Evolutionary conservation across 2,797 vertebrate genomes (phyloP).

Genomic region (Huso huso): DNA sequence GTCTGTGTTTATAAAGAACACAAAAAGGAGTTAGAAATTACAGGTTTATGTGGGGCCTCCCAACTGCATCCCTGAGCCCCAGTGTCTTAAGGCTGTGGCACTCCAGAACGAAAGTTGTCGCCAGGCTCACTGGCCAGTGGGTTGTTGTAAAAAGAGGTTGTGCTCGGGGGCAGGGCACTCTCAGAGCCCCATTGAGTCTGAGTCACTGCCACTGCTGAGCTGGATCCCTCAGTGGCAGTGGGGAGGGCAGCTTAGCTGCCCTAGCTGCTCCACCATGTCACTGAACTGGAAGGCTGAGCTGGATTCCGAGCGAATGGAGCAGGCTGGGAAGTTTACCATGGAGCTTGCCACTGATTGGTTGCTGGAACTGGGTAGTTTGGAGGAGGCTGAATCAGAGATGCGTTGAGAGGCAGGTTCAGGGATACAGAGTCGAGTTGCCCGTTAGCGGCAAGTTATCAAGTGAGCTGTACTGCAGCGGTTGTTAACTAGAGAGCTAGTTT

Average conservation of each 20-base stretch:
- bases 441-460: conserved; percentile 70
- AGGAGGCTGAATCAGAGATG: conserved; percentile 45
- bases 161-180: conserved; percentile 66
- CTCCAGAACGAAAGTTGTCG: conserved; percentile 61
- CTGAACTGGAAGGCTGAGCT: conserved; percentile 88
- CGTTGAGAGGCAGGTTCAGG: conserved; percentile 45
- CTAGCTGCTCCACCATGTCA: conserved; percentile 89
- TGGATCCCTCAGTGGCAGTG: conserved; percentile 81
- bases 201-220: conserved; percentile 69
- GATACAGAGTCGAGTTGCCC: conserved; percentile 57
- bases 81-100: conserved; percentile 62
- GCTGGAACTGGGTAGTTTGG: conserved; percentile 66
- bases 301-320: conserved; percentile 81
- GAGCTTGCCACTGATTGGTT: conserved; percentile 88
- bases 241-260: conserved; percentile 87
- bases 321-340: conserved; percentile 93
- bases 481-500: conserved; percentile 81
- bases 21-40: conserved; percentile 29
- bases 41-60: conserved; percentile 46
- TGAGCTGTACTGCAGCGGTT: conserved; percentile 83
- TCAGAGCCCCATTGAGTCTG: conserved; percentile 88
- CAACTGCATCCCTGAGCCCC: conserved; percentile 45
- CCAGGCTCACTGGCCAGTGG: conserved; percentile 53
- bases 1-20: conserved; percentile 16
- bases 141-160: conserved; percentile 79